Evolutionary conservation across 2,888 invertebrate species (phyloP), one percentile per base, ranked within the genome.

Genomic region (Merodon equestris): DNA sequence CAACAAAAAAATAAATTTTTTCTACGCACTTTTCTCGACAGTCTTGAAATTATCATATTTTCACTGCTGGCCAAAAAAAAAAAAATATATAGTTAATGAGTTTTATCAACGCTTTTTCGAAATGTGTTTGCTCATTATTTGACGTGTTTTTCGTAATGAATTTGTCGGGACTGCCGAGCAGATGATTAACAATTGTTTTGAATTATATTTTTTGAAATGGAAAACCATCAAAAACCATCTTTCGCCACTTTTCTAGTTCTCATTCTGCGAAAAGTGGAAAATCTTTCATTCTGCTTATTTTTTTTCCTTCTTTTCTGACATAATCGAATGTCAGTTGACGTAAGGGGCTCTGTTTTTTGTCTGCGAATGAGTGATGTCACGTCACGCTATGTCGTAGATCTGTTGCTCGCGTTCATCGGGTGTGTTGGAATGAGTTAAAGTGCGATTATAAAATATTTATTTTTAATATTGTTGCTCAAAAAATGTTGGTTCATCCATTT

Each of bases 11-110:
- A 64, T 9, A 68, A 57, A 66, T 64, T 68, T 83, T 83, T 83
- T 83, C 82, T 83, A 83, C 82, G 83, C 83, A 83, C 83, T 83
- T 82, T 82, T 75, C 79, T 82, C 63, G 82, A 76, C 77, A 73
- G 71, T 82, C 79, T 82, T 81, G 66, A 66, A 81, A 82, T 83
- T 83, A 81, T 82, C 83, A 83, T 83, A 83, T 82, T 82, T 83
- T 82, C 79, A 82, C 66, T 77, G 48, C 60, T 58, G 47, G 53
- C 58, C 58, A 66, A 27, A 27, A 7, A 7, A 27, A 27, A 27
- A 27, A 27, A 27, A 27, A 27, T 4, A 27, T 4, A 27, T 58
- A 54, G 64, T 64, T 60, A 57, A 67, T 77, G 61, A 63, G 67
- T 74, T 74, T 79, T 70, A 60, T 77, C 67, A 67, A 67, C 73